Evolutionary conservation across 2,888 invertebrate species (phyloP).

Genomic region (Sphecodes monilicornis): DNA sequence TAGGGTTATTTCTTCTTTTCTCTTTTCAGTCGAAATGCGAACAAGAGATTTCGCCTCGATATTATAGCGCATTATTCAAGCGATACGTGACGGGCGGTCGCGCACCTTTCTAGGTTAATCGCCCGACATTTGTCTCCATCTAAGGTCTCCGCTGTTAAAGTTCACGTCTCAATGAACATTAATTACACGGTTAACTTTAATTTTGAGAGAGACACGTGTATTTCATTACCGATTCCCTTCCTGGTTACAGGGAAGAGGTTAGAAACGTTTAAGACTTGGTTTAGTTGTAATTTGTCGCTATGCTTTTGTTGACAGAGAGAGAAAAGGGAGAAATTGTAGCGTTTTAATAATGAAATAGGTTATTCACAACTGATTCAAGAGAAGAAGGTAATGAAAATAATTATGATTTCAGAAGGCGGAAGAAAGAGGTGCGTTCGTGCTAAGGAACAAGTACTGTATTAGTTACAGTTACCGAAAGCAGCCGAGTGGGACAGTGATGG

Average conservation of each 20-base stretch:
- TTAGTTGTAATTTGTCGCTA: not conserved
- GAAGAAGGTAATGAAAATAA: too few species aligned
- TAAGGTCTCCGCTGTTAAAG: not conserved
- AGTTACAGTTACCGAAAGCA: too few species aligned
- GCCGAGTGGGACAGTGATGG: too few species aligned
- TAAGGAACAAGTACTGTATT: too few species aligned
- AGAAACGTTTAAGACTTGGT: not conserved
- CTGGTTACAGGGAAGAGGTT: not conserved
- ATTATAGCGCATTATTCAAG: not conserved
- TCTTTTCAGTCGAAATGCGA: not conserved
- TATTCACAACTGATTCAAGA: not conserved
- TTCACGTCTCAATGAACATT: not conserved
- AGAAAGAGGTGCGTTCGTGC: too few species aligned
- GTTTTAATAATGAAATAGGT: not conserved
- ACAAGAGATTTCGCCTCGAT: not conserved
- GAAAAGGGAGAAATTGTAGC: too few species aligned
- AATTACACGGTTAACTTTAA: not conserved
- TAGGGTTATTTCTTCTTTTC: not conserved
- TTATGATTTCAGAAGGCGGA: too few species aligned
- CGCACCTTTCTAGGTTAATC: constrained; percentile 5
- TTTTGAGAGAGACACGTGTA: not conserved
- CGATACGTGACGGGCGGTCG: not conserved
- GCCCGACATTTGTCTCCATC: not conserved
- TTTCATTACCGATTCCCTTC: not conserved
- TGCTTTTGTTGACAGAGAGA: too few species aligned